These are phyloP conservation scores for Hyperoplus lanceolatus DNA, from an alignment of 2,797 vertebrate species.

Conservation along the genomic window DNA sequence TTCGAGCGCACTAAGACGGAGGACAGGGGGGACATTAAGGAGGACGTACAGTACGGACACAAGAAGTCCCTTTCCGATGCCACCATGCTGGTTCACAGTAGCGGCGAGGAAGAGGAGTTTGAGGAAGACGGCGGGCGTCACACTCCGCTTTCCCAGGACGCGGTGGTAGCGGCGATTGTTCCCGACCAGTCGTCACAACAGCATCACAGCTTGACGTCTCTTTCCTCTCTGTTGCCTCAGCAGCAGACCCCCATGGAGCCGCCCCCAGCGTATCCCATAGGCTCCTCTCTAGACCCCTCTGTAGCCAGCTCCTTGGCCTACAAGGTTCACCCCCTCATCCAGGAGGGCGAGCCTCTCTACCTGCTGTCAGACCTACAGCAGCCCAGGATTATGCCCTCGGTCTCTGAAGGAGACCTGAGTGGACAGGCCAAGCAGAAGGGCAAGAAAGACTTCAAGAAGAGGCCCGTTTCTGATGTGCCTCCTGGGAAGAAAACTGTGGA, in stretches of 20 bases:
- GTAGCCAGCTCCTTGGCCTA: constrained; percentile 85
- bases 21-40: constrained; percentile 80
- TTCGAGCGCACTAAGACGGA: constrained; percentile 87
- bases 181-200: constrained; percentile 51
- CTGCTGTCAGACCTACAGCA: constrained; percentile 81
- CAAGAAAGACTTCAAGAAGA: constrained; percentile 92
- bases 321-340: constrained; percentile 87
- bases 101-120: constrained; percentile 93
- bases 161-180: constrained; percentile 38
- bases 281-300: constrained; percentile 81
- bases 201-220: constrained; percentile 69
- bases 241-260: constrained; percentile 85
- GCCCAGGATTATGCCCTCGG: constrained; percentile 89
- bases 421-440: constrained; percentile 87
- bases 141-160: constrained; percentile 83
- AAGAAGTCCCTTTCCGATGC: constrained; percentile 97
- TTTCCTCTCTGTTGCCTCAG: constrained; percentile 69
- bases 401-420: constrained; percentile 94
- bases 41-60: constrained; percentile 89
- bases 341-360: constrained; percentile 83
- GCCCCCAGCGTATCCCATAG: constrained; percentile 86
- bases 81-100: constrained; percentile 98
- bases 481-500: constrained; percentile 92
- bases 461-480: constrained; percentile 92
- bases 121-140: constrained; percentile 88